Evolutionary conservation across 2,113 vertebrate genomes (phyloP).

Genomic region (Marcusenius ussheri): DNA sequence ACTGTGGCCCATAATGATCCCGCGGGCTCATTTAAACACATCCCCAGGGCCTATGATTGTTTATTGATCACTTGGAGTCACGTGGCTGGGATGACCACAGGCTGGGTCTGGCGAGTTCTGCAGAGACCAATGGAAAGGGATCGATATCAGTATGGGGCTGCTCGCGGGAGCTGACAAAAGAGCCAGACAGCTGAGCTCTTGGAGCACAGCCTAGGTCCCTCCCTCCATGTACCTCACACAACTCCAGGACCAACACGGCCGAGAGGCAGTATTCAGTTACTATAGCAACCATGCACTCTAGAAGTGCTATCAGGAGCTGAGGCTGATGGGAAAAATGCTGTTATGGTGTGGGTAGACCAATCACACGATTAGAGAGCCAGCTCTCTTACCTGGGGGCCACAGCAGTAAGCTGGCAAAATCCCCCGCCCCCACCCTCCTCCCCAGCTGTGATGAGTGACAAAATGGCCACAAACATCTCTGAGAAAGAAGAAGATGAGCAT

Average conservation of each 20-base stretch:
- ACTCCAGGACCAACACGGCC: not conserved
- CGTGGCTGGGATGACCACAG: not conserved
- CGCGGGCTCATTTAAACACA: not conserved
- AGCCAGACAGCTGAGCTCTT: not conserved
- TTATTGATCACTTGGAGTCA: slow-evolving; percentile 24
- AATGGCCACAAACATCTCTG: not conserved
- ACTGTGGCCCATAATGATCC: not conserved
- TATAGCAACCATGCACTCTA: slow-evolving; percentile 31
- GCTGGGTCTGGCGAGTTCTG: not conserved
- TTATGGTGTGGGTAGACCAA: not conserved
- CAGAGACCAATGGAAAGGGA: slow-evolving; percentile 22
- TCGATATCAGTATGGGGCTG: slow-evolving; percentile 21
- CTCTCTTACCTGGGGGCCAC: not conserved
- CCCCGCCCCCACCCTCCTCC: not conserved
- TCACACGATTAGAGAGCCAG: not conserved
- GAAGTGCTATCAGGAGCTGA: not conserved
- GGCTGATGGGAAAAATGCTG: not conserved
- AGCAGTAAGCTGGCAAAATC: not conserved
- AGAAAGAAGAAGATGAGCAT: not conserved
- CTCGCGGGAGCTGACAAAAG: not conserved
- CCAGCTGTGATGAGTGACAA: not conserved
- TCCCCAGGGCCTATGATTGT: slow-evolving; percentile 5
- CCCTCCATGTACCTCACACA: not conserved
- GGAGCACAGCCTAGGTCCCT: not conserved
- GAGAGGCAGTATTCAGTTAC: slow-evolving; percentile 14